Conservation (phyloP, 1,140 invertebrate genomes). For the Ceratina calcarata region DNA sequence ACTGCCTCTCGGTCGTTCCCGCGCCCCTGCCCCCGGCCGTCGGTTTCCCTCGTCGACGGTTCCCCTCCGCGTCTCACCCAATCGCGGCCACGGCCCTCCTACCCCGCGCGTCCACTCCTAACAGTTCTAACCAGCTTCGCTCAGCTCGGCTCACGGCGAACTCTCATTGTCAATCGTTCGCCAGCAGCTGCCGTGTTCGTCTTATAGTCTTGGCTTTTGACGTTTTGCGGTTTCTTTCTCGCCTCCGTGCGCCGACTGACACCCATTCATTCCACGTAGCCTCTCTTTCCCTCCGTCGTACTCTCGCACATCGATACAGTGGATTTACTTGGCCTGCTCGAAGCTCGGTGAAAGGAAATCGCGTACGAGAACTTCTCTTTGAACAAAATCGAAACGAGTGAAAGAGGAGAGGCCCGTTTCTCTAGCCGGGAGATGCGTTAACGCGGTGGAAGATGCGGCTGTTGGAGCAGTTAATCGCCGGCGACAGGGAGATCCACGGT, state of each 20-base stretch:
- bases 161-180: slow-evolving; percentile 67
- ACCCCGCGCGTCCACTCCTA: slow-evolving; percentile 3
- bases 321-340: no score
- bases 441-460: no score
- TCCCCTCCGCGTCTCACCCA: slow-evolving; percentile 49
- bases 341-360: no score
- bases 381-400: no score
- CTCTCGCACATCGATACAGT: not conserved
- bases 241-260: not conserved
- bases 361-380: no score
- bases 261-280: slow-evolving; percentile 6
- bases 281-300: not conserved
- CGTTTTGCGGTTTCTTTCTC: slow-evolving; percentile 11
- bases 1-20: slow-evolving; percentile 37
- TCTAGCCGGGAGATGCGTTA: no score
- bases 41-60: slow-evolving; percentile 42
- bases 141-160: slow-evolving; percentile 35
- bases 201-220: slow-evolving; percentile 25
- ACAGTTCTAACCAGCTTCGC: slow-evolving; percentile 15
- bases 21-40: not conserved
- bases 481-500: not conserved
- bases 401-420: no score
- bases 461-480: not conserved
- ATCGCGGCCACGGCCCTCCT: slow-evolving; percentile 29
- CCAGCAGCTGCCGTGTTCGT: slow-evolving; percentile 54